phyloP scores from a whole-genome alignment of 1,140 invertebrate species.

The Stegodyphus dumicola region DNA sequence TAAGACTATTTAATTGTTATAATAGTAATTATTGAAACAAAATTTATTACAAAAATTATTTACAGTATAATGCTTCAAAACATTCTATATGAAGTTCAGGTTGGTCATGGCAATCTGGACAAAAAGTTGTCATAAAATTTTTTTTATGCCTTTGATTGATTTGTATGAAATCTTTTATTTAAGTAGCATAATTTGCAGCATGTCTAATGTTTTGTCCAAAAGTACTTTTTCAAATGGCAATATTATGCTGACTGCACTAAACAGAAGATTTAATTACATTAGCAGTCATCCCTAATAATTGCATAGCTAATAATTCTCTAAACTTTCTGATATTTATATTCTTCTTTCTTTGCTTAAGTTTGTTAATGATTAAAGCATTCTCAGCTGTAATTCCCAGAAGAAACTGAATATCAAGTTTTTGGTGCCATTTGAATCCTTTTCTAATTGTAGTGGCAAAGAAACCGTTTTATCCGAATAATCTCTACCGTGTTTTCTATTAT shows the following conservation, averaged over 20 bases:
- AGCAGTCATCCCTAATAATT: background rate
- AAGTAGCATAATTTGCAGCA: constrained; percentile 4
- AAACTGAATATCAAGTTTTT: background rate
- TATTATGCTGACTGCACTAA: constrained; percentile 1
- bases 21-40: no score
- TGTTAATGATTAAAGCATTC: background rate
- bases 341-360: background rate
- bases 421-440: background rate
- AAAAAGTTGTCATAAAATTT: background rate
- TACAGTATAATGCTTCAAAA: background rate
- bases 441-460: background rate
- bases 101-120: background rate
- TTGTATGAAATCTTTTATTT: background rate
- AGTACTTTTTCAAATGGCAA: background rate
- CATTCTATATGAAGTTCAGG: background rate
- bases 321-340: background rate
- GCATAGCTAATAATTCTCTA: background rate
- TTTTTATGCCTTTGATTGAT: background rate
- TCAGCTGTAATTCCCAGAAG: background rate
- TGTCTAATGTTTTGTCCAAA: constrained; percentile 13
- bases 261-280: constrained; percentile 2
- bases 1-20: no score
- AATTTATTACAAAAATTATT: background rate
- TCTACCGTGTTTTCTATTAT: background rate
- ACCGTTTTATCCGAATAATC: background rate